Evolutionary conservation across 2,888 invertebrate species (phyloP).

Genomic region (Melanchra persicariae): DNA sequence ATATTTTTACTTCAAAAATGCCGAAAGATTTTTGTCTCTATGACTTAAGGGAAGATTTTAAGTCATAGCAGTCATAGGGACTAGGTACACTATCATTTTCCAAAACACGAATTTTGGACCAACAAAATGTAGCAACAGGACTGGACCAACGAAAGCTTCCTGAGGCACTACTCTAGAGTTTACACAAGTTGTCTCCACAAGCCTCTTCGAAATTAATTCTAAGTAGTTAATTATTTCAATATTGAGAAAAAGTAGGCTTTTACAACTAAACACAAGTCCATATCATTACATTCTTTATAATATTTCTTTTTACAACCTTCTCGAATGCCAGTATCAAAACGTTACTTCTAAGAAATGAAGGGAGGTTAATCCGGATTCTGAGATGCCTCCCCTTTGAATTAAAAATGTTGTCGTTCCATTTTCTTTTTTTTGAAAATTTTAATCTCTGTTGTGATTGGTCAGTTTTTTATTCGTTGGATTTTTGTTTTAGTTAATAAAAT

Average conservation of each 20-base stretch:
- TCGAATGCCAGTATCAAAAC: constrained; percentile 53
- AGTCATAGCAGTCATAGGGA: too few relatives aligned
- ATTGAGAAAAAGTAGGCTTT: constrained; percentile 6
- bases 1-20: not conserved
- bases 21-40: not conserved
- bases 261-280: constrained; percentile 20
- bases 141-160: not conserved
- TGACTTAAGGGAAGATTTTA: not conserved
- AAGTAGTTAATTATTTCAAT: constrained; percentile 8
- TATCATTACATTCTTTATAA: constrained; percentile 30
- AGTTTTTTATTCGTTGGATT: constrained; percentile 44
- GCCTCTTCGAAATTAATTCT: not conserved
- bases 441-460: constrained; percentile 63
- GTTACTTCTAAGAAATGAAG: constrained; percentile 62
- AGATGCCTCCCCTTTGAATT: constrained; percentile 65
- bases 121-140: not conserved
- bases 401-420: constrained; percentile 62
- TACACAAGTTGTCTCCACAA: not conserved
- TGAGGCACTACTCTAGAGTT: constrained; percentile 8
- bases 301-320: constrained; percentile 44
- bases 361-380: constrained; percentile 67
- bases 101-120: not conserved
- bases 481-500: constrained; percentile 12
- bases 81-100: not conserved
- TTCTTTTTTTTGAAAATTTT: constrained; percentile 55